Conservation (phyloP, 2,113 vertebrate genomes). For the Bucco capensis region DNA sequence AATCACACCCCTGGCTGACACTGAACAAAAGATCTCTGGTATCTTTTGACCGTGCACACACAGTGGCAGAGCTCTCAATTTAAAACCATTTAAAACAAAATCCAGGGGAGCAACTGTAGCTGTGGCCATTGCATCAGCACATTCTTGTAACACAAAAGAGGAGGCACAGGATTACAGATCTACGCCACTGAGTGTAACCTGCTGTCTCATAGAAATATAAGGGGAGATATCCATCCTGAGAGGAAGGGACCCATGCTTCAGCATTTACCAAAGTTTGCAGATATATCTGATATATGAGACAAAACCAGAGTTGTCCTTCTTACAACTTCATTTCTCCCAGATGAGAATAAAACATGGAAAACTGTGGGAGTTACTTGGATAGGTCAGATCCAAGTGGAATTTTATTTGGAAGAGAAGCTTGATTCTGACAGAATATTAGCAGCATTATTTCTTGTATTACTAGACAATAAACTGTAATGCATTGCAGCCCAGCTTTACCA, state of each 20-base stretch:
- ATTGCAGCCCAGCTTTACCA: not conserved
- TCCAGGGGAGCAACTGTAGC: not conserved
- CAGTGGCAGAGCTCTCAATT: not conserved
- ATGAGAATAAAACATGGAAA: not conserved
- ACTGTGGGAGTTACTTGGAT: not conserved
- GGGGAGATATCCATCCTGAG: not conserved
- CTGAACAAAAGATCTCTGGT: not conserved
- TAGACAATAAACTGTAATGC: not conserved
- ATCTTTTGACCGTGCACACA: fast-evolving
- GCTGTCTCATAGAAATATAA: not conserved
- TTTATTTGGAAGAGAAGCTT: not conserved
- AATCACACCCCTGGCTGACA: fast-evolving
- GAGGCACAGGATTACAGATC: not conserved
- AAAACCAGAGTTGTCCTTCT: not conserved
- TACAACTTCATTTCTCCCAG: not conserved
- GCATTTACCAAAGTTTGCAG: not conserved
- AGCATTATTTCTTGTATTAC: not conserved
- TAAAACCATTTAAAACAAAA: not conserved
- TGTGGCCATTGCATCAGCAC: not conserved
- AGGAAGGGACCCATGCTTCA: not conserved
- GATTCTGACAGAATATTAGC: not conserved
- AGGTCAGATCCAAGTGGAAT: not conserved
- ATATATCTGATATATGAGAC: not conserved
- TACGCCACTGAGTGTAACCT: not conserved
- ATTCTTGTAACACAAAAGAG: not conserved